Percentiles rank a stretch among this genome's conserved stretches.
Evolutionary conservation across 2,797 vertebrate genomes (phyloP).

Genomic region (Myoxocephalus aenaeus): DNA sequence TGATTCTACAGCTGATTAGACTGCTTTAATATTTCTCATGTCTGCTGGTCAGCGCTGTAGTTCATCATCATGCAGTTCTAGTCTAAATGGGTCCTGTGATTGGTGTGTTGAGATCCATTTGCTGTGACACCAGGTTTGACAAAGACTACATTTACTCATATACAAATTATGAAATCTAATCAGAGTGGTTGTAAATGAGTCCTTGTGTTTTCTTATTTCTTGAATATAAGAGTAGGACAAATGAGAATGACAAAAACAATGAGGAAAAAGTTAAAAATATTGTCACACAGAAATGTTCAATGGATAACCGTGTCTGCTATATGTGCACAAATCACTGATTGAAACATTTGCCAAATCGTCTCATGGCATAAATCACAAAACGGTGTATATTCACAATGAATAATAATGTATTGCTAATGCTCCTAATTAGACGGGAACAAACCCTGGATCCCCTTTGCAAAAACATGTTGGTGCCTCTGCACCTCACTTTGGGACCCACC

Average conservation of each 20-base stretch:
- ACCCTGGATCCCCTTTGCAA: not conserved
- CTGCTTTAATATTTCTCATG: not conserved
- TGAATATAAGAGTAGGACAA: not conserved
- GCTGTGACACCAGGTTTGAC: not conserved
- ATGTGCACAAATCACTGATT: not conserved
- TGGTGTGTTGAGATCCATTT: not conserved
- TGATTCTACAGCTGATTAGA: not conserved
- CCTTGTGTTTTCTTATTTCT: conserved; percentile 5
- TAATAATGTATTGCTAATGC: not conserved
- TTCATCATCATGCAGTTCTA: not conserved
- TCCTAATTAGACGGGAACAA: not conserved
- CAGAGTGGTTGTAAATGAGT: not conserved
- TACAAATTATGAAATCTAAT: conserved; percentile 7
- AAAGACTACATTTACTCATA: not conserved
- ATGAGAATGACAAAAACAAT: too few species aligned
- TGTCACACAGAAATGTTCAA: not conserved
- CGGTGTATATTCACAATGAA: not conserved
- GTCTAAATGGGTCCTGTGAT: not conserved
- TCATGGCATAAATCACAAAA: not conserved
- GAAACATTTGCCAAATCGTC: not conserved
- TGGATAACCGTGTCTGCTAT: not conserved
- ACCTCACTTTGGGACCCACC: not conserved
- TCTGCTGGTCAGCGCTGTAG: not conserved
- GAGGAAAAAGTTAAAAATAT: not conserved
- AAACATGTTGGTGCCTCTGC: not conserved